A percentile compares a stretch with the other conserved stretches of the same genome.
These are phyloP conservation scores for Cephalotes varians DNA, from an alignment of 2,888 invertebrate genomes.

Conservation along the genomic window DNA sequence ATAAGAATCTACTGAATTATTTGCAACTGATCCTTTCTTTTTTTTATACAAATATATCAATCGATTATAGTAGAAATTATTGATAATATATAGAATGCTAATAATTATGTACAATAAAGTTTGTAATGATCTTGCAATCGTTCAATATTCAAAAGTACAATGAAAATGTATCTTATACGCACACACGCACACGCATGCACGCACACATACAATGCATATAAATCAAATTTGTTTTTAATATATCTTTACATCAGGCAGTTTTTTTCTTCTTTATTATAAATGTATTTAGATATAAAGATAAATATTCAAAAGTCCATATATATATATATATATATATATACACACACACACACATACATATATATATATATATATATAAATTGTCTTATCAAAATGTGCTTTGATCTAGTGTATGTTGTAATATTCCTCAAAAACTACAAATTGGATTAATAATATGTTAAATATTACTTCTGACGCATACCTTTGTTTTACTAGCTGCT, in stretches of 20 bases:
- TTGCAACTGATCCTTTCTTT: constrained; percentile 73
- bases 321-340: constrained; percentile 74
- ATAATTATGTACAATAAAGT: constrained; percentile 80
- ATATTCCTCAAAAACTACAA: constrained; percentile 74
- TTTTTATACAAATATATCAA: constrained; percentile 82
- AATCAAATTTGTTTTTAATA: constrained; percentile 68
- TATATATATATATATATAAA: constrained; percentile 75
- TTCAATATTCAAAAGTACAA: constrained; percentile 75
- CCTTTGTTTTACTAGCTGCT: constrained; percentile 67
- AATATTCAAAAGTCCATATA: constrained; percentile 65
- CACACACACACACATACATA: too few relatives aligned
- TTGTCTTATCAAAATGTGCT: constrained; percentile 76
- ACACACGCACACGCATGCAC: constrained; percentile 44
- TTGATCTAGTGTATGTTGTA: constrained; percentile 69
- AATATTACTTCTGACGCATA: constrained; percentile 62
- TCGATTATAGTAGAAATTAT: constrained; percentile 78
- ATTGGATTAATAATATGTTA: constrained; percentile 65
- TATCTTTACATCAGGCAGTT: constrained; percentile 73
- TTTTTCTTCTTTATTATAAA: constrained; percentile 60
- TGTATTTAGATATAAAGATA: constrained; percentile 65
- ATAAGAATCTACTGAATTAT: constrained; percentile 71
- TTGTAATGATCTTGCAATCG: constrained; percentile 73
- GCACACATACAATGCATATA: constrained; percentile 53
- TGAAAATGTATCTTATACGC: constrained; percentile 73
- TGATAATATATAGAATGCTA: constrained; percentile 81